These are phyloP conservation scores for Harpalus rufipes DNA, from an alignment of 2,888 invertebrate genomes.

Conservation along the genomic window DNA sequence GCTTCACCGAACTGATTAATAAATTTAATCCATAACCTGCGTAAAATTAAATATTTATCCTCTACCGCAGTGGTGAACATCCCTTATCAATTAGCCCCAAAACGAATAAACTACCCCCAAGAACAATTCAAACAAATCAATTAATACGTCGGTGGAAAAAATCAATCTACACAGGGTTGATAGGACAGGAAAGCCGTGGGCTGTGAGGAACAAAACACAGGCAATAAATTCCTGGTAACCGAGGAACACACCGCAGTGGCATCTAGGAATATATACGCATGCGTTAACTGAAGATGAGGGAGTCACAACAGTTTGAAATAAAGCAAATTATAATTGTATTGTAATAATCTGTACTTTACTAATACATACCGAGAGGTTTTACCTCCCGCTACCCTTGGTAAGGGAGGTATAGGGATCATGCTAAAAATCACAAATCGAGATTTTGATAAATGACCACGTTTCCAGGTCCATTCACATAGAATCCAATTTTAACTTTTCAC, in stretches of 20 bases:
- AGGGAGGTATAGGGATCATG: no score
- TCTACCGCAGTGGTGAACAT: neutral
- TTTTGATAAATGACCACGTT: no score
- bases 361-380: no score
- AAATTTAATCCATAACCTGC: constrained; percentile 5
- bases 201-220: constrained; percentile 36
- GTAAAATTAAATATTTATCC: constrained; percentile 36
- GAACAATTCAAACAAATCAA: constrained; percentile 55
- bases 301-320: no score
- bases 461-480: no score
- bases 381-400: no score
- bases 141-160: constrained; percentile 39
- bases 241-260: constrained; percentile 50
- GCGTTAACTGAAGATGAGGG: no score
- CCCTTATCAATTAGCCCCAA: constrained; percentile 41
- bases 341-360: no score
- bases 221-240: constrained; percentile 56
- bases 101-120: constrained; percentile 32
- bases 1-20: constrained; percentile 3
- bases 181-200: constrained; percentile 13
- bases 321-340: no score
- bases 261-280: no score
- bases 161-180: constrained; percentile 34
- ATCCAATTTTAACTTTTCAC: no score
- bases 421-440: no score